Evolutionary conservation across 2,797 vertebrate genomes (phyloP).

Genomic region (Momotus momota): DNA sequence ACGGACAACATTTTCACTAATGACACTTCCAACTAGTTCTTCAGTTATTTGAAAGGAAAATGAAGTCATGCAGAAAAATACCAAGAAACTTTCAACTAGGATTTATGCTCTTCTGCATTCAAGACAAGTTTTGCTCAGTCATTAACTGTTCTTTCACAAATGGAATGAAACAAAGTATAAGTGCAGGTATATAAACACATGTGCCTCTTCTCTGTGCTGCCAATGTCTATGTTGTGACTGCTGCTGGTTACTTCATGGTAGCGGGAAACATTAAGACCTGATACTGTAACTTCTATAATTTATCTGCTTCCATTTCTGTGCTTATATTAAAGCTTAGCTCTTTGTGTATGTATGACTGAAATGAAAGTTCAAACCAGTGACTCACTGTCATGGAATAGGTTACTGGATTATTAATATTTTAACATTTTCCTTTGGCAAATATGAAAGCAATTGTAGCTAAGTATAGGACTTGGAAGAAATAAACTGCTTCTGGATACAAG

Average conservation of each 20-base stretch:
- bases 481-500: constrained; percentile 49
- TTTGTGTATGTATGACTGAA: constrained; percentile 51
- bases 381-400: constrained; percentile 74
- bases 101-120: not conserved
- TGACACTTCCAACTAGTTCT: constrained; percentile 21
- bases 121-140: constrained; percentile 13
- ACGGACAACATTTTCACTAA: constrained; percentile 11
- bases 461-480: constrained; percentile 39
- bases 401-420: constrained; percentile 80
- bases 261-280: constrained; percentile 27
- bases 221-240: not conserved
- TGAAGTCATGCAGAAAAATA: constrained; percentile 9
- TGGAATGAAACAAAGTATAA: not conserved
- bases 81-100: not conserved
- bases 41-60: constrained; percentile 54
- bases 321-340: constrained; percentile 72
- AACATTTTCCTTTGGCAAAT: constrained; percentile 76
- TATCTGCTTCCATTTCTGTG: constrained; percentile 57
- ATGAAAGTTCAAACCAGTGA: constrained; percentile 76
- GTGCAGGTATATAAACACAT: rapidly evolving
- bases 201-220: not conserved
- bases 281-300: constrained; percentile 34
- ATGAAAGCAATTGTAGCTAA: constrained; percentile 65
- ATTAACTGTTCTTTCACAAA: not conserved
- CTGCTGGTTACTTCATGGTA: not conserved